Base-by-base conservation (phyloP, 2,797 vertebrate genomes). In the Bovichtus diacanthus region DNA sequence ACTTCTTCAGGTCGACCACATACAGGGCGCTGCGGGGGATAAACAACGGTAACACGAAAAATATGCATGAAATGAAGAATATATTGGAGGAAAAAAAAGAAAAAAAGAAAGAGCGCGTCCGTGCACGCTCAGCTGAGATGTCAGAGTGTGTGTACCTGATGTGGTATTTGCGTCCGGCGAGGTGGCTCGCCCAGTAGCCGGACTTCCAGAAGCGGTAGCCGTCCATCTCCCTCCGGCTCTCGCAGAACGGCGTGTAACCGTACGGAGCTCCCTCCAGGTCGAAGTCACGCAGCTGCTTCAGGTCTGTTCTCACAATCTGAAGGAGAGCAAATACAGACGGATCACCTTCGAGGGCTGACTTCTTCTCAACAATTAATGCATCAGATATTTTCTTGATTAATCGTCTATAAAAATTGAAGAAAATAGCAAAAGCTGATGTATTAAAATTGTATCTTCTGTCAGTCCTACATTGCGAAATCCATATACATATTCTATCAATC, bases 161-260 rank as follows among this genome's bases (percentile, higher is more conserved):
- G 76, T 99, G 98, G 87, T 99, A 99, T 91, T 97, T 99, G 58
- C 98, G 95, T 12, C 98, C 97, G 6, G 97, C 96, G 73, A 99
- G 94, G 82, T 99, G 98, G 81, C 97, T 99, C 61, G 98, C 97
- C 98, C 98, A 99, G 92, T 99, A 99, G 2, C 98, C 98, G 0
- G 98, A 98, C 77, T 97, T 99, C 98, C 98, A 99, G 94, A 99
- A 99, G 71, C 98, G 95, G 82, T 99, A 99, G 39, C 98, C 98
- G 78, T 99, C 98, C 98, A 99, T 99, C 88, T 99, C 98, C 80
- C 92, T 94, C 3, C 98, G 92, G 85, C 98, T 99, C 69, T 99
- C 98, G 55, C 98, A 99, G 94, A 99, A 99, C 0, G 98, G 98
- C 0, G 98, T 99, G 66, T 99, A 99, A 7, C 98, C 98, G 0